A percentile compares a stretch with the other conserved stretches of the same genome.
Evolutionary conservation across 2,113 vertebrate species (phyloP).

Genomic region (Podarcis cretensis): DNA sequence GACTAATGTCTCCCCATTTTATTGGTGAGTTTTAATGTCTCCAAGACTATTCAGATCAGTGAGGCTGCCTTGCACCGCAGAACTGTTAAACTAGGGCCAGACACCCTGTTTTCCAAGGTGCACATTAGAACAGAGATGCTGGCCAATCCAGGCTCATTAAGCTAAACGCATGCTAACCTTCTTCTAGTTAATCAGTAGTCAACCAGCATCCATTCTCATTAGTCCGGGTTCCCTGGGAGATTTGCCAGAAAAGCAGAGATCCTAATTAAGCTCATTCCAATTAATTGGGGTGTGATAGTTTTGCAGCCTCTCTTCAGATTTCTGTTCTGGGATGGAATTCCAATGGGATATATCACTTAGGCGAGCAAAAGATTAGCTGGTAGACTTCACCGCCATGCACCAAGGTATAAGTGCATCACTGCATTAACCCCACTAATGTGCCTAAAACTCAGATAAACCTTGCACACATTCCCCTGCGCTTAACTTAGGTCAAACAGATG

Average conservation of each 20-base stretch:
- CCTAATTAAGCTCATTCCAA: conserved; percentile 53
- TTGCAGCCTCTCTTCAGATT: conserved; percentile 12
- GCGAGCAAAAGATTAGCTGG: neutral
- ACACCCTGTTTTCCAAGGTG: conserved; percentile 11
- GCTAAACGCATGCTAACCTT: neutral
- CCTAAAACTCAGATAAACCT: neutral
- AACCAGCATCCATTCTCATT: conserved; percentile 50
- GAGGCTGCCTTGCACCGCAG: neutral
- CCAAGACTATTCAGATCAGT: neutral
- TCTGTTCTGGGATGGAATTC: neutral
- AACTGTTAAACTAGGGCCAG: conserved; percentile 4
- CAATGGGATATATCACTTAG: conserved; percentile 9
- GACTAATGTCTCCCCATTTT: neutral
- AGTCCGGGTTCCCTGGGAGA: conserved; percentile 35
- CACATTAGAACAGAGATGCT: conserved; percentile 11
- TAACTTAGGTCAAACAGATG: neutral
- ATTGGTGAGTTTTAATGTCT: neutral
- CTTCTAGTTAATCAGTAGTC: conserved; percentile 47
- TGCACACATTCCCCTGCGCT: neutral
- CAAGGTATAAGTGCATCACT: neutral
- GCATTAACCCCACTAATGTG: neutral
- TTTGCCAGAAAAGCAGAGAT: conserved; percentile 43
- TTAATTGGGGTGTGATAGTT: conserved; percentile 52
- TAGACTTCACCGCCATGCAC: neutral
- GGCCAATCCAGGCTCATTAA: neutral